These are phyloP conservation scores for Rhea pennata DNA, from an alignment of 2,113 vertebrate species.

Conservation along the genomic window DNA sequence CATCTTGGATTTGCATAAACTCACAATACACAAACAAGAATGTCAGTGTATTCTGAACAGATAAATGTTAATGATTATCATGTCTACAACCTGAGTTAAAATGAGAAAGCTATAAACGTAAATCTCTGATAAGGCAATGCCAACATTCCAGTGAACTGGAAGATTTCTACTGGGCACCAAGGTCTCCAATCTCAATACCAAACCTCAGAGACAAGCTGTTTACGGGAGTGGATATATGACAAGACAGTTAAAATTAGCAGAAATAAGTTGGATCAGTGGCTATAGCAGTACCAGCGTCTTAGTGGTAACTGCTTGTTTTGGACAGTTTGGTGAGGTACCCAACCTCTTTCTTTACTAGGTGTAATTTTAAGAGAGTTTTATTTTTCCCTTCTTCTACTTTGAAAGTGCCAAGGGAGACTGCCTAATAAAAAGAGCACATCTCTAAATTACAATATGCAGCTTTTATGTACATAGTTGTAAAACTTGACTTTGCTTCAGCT, in stretches of 20 bases:
- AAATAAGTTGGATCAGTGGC: neutral
- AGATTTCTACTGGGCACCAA: neutral
- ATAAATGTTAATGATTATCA: constrained; percentile 59
- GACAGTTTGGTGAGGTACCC: neutral
- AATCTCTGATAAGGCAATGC: constrained; percentile 42
- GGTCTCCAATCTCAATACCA: neutral
- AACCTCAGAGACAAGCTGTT: neutral
- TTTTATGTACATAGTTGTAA: neutral
- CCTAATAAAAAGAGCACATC: neutral
- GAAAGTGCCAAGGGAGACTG: constrained; percentile 23
- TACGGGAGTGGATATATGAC: neutral
- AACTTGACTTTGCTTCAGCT: neutral
- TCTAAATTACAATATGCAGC: neutral
- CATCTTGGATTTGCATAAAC: constrained; percentile 21
- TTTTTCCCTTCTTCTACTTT: constrained; percentile 45
- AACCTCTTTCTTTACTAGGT: neutral
- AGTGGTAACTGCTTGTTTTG: neutral
- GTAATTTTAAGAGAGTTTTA: neutral
- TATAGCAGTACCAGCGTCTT: neutral
- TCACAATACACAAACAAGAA: constrained; percentile 9
- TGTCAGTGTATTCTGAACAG: constrained; percentile 17
- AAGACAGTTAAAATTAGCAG: neutral
- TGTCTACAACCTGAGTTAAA: constrained; percentile 65
- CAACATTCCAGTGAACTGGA: neutral
- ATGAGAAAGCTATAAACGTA: constrained; percentile 58